Conservation (phyloP, 1,140 invertebrate genomes). For the Aradophagus sp. region DNA sequence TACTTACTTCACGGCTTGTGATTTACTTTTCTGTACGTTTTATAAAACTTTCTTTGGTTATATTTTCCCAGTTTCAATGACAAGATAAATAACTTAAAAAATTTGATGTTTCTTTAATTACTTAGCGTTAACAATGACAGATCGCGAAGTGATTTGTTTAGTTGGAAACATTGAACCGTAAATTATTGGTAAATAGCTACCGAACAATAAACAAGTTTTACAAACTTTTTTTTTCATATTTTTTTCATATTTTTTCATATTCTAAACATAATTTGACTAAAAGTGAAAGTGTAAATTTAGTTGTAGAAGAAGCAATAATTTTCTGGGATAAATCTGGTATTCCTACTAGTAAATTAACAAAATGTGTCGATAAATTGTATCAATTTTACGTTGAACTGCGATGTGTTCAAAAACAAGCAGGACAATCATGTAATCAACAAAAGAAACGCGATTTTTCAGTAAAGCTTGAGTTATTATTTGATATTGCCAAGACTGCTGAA, state of each 20-base stretch:
- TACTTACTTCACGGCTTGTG: no score
- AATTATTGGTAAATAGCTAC: conserved; percentile 17
- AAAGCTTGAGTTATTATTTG: conserved; percentile 21
- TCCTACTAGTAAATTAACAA: conserved; percentile 3
- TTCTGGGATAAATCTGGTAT: conserved; percentile 29
- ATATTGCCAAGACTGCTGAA: conserved; percentile 18
- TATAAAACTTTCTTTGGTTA: no score
- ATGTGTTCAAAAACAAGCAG: conserved; percentile 28
- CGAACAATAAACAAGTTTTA: conserved; percentile 22
- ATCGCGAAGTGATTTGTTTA: conserved; percentile 5
- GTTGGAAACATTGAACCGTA: conserved; percentile 10
- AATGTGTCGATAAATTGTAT: conserved; percentile 26
- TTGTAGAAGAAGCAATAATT: conserved; percentile 11
- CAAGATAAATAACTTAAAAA: no score
- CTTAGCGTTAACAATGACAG: no score
- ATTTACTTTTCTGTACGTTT: no score
- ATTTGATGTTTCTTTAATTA: no score
- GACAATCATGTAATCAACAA: conserved; percentile 7
- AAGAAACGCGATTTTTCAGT: conserved; percentile 16
- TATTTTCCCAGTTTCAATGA: no score
- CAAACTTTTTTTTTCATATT: conserved; percentile 11
- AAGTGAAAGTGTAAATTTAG: conserved; percentile 7
- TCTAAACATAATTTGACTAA: background rate
- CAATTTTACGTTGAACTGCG: conserved; percentile 18
- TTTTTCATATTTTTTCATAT: no score